Evolutionary conservation across 2,888 invertebrate species (phyloP).

Genomic region (Melanostoma mellinum): DNA sequence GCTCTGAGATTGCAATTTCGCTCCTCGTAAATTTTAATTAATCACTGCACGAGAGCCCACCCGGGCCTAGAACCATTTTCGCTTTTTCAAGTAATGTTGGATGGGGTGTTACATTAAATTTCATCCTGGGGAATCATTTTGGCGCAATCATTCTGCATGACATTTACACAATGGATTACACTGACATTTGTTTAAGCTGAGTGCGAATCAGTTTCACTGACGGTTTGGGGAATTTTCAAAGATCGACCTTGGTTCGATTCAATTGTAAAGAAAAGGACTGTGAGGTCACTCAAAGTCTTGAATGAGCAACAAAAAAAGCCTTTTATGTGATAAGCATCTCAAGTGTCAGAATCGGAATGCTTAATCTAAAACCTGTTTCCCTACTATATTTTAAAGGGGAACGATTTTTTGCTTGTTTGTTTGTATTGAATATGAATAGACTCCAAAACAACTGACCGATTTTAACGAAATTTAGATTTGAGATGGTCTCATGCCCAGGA

Average conservation of each 20-base stretch:
- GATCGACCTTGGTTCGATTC: conserved; percentile 36
- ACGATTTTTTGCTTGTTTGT: too few species aligned
- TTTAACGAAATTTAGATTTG: too few species aligned
- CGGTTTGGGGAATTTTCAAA: conserved; percentile 47
- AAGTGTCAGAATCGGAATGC: too few species aligned
- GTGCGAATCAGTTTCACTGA: conserved; percentile 57
- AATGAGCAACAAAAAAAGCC: too few species aligned
- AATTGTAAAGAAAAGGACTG: conserved; percentile 18
- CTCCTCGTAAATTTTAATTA: conserved; percentile 73
- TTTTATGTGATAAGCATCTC: too few species aligned
- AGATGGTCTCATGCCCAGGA: too few species aligned
- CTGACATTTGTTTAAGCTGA: conserved; percentile 46
- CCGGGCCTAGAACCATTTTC: neutral
- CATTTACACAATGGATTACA: conserved; percentile 69
- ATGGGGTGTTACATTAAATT: conserved; percentile 1
- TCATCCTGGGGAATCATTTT: conserved; percentile 61
- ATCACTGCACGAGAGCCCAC: conserved; percentile 56
- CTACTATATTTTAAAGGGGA: too few species aligned
- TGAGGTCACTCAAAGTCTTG: conserved; percentile 14
- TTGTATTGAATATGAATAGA: too few species aligned
- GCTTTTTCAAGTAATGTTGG: conserved; percentile 12
- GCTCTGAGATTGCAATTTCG: conserved; percentile 72
- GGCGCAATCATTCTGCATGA: conserved; percentile 68
- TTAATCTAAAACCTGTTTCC: too few species aligned
- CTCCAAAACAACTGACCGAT: too few species aligned